Base-by-base conservation (phyloP, 2,888 invertebrate genomes). In the Lasioglossum zephyrum region DNA sequence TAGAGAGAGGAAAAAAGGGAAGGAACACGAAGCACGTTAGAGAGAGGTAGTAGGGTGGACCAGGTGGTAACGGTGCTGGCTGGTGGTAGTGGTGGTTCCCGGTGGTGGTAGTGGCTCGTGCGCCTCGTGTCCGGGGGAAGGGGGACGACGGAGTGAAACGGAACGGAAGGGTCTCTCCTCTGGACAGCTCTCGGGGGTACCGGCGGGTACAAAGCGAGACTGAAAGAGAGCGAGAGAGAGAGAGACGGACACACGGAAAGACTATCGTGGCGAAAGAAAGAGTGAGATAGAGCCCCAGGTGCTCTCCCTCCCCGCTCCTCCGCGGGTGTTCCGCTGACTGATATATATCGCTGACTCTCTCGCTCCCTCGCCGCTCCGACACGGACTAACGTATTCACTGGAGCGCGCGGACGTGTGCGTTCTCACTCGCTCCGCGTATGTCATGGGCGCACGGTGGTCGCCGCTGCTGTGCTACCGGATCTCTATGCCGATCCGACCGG, bases 391-490 rank as follows among this genome's bases (percentile, higher is more conserved):
- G 89, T 88, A 91, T 89, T 90, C 90, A 87, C 88, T 89, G 85
- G 87, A 88, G 88, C 87, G 91, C 87, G 85, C 63, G 92, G 86
- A 92, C 89, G 91, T 86, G 91, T 89, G 92, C 90, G 89, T 90
- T 94, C 94, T 94, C 94, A 94, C 93, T 94, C 93, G 93, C 92
- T 92, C 92, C 92, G 94, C 91, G 94, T 93, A 91, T 94, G 94
- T 94, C 94, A 94, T 93, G 94, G 93, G 92, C 92, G 92, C 91
- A 93, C 93, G 92, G 92, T 91, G 92, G 91, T 90, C 90, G 91
- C 83, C 87, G 88, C 84, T 87, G 86, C 86, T 90, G 89, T 92
- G 91, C 75, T 88, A 92, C 88, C 90, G 91, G 89, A 90, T 92
- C 90, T 87, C 85, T 91, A 92, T 92, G 92, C 89, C 91, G 91